These are phyloP conservation scores for Hydrolagus colliei DNA, from an alignment of 2,797 vertebrate species.

Conservation along the genomic window DNA sequence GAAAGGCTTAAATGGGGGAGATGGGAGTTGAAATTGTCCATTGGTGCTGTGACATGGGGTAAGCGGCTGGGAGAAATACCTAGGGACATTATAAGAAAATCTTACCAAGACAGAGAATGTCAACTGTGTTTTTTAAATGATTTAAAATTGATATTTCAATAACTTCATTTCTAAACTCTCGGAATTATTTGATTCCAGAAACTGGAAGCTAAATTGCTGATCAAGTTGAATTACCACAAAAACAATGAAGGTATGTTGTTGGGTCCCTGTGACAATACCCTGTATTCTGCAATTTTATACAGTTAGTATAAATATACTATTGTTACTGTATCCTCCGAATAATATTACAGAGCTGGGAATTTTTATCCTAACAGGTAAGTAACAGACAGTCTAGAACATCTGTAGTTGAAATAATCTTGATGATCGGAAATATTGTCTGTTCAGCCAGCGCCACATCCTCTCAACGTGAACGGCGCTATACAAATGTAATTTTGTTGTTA, in stretches of 20 bases:
- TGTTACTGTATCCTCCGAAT: background rate
- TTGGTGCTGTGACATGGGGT: too few relatives aligned
- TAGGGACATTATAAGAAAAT: too few relatives aligned
- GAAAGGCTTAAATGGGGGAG: too few relatives aligned
- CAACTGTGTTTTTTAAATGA: too few relatives aligned
- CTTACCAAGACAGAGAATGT: too few relatives aligned
- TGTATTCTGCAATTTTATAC: background rate
- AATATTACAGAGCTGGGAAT: background rate
- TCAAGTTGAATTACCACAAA: slow-evolving; percentile 84
- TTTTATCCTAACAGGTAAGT: background rate
- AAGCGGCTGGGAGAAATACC: too few relatives aligned
- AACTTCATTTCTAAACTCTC: background rate
- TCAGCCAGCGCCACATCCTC: too few relatives aligned
- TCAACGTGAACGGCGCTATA: too few relatives aligned
- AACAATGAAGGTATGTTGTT: slow-evolving; percentile 80
- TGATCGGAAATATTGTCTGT: background rate
- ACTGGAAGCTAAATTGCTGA: slow-evolving; percentile 82
- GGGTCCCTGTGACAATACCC: background rate
- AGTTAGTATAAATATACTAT: background rate
- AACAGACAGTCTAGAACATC: background rate
- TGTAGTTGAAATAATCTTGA: background rate
- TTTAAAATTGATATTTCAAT: background rate
- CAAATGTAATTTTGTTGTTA: too few relatives aligned
- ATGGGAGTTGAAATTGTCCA: too few relatives aligned
- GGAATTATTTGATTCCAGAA: slow-evolving; percentile 62